phyloP scores from a whole-genome alignment of 2,888 invertebrate genomes.

The Syrphus vitripennis region DNA sequence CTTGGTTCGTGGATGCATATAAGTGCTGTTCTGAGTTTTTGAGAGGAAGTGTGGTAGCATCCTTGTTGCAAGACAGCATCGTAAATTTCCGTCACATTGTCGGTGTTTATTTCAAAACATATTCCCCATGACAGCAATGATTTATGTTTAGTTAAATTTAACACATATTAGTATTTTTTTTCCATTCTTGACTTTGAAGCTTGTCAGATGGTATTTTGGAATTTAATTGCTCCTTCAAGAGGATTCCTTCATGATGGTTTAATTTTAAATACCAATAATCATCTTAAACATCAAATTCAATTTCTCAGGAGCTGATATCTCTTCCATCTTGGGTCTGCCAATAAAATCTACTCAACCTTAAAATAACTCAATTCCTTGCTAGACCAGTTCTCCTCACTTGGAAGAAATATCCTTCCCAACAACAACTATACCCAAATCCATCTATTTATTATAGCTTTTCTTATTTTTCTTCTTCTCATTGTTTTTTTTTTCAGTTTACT shows the following conservation, averaged over 20 bases:
- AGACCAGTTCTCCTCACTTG: neutral
- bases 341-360: conserved; percentile 3
- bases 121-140: conserved; percentile 28
- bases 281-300: neutral
- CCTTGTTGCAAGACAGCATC: neutral
- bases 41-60: neutral
- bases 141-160: conserved; percentile 43
- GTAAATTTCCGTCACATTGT: conserved; percentile 39
- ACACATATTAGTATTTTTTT: neutral
- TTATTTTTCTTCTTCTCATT: neutral
- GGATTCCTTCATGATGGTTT: neutral
- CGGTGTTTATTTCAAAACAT: conserved; percentile 49
- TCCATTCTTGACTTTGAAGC: neutral
- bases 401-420: neutral
- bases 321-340: neutral
- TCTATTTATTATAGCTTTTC: neutral
- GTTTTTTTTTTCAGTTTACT: conserved; percentile 87
- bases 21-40: neutral
- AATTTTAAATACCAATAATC: neutral
- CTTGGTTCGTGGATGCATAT: neutral
- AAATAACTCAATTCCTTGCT: neutral
- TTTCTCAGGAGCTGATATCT: neutral
- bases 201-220: neutral
- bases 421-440: neutral
- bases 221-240: neutral